Percentiles rank a stretch among this genome's conserved stretches.
Evolutionary conservation across 2,113 vertebrate species (phyloP).

Genomic region (Chinchilla lanigera): DNA sequence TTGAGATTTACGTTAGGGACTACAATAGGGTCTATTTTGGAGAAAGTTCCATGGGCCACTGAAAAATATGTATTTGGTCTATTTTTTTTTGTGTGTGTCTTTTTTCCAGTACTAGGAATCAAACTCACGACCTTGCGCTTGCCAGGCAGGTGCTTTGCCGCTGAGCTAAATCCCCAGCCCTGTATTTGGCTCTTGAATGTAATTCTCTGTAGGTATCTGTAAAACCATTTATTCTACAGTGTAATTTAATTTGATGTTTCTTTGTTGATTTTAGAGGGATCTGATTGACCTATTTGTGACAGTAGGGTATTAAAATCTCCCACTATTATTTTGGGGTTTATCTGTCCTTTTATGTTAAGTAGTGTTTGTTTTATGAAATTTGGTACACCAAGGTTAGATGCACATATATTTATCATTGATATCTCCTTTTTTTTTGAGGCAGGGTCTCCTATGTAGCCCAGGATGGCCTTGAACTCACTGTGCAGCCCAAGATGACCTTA

Average conservation of each 20-base stretch:
- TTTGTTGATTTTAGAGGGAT: background rate
- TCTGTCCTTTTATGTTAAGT: too few relatives aligned
- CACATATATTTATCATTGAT: background rate
- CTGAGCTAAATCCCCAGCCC: too few relatives aligned
- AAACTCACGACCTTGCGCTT: too few relatives aligned
- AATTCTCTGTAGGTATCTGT: background rate
- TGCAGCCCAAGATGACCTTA: too few relatives aligned
- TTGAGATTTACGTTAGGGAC: background rate
- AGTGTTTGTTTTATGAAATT: too few relatives aligned
- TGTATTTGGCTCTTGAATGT: background rate
- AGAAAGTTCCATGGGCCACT: too few relatives aligned
- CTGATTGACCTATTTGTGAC: background rate
- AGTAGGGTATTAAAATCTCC: too few relatives aligned
- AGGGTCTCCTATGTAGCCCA: background rate
- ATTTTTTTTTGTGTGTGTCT: too few relatives aligned
- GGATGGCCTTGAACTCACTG: too few relatives aligned
- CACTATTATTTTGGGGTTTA: too few relatives aligned
- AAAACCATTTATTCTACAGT: background rate
- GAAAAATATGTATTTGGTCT: background rate
- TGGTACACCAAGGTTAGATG: background rate
- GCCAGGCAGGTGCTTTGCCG: too few relatives aligned
- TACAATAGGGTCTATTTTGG: background rate
- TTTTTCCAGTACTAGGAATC: too few relatives aligned
- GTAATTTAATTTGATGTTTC: background rate
- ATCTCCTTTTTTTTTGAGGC: background rate